Percentiles rank a stretch among this genome's conserved stretches.
phyloP scores from a whole-genome alignment of 1,140 invertebrate genomes.

The Phymastichus coffea region DNA sequence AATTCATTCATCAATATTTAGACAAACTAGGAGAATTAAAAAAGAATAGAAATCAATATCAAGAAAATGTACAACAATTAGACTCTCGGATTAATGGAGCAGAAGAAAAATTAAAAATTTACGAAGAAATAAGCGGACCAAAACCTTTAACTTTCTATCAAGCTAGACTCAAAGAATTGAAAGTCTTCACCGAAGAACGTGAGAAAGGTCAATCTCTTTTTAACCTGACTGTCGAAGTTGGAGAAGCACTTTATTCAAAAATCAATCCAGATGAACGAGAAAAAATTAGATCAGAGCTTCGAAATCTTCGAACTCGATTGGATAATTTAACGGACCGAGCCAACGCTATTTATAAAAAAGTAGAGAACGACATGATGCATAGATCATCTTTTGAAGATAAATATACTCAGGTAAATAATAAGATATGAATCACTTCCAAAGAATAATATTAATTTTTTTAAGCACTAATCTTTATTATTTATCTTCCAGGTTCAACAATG shows the following conservation, averaged over 20 bases:
- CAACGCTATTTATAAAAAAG: slow-evolving; percentile 80
- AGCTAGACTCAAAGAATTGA: slow-evolving; percentile 73
- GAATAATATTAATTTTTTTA: too few species aligned
- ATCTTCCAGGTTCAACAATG: slow-evolving; percentile 76
- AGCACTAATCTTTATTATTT: background rate
- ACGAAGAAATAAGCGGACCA: slow-evolving; percentile 65
- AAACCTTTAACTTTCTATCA: slow-evolving; percentile 68
- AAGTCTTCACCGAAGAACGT: slow-evolving; percentile 70
- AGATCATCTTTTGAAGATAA: slow-evolving; percentile 89
- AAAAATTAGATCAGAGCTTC: slow-evolving; percentile 76
- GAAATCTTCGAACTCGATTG: slow-evolving; percentile 77
- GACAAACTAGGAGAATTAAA: slow-evolving; percentile 69
- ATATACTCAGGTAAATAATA: slow-evolving; percentile 64
- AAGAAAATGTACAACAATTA: slow-evolving; percentile 67
- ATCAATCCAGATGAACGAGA: slow-evolving; percentile 86
- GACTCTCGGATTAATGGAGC: slow-evolving; percentile 78
- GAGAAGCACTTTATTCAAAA: slow-evolving; percentile 83
- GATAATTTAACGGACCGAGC: slow-evolving; percentile 82
- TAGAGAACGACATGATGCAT: slow-evolving; percentile 83
- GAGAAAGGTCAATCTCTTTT: slow-evolving; percentile 77
- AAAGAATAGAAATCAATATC: slow-evolving; percentile 67
- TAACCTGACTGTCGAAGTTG: slow-evolving; percentile 79
- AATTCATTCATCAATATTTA: slow-evolving; percentile 69
- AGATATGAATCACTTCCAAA: background rate
- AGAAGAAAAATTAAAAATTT: slow-evolving; percentile 69